Base-by-base conservation (phyloP, 2,113 vertebrate species). In the Protobothrops flavoviridis region DNA sequence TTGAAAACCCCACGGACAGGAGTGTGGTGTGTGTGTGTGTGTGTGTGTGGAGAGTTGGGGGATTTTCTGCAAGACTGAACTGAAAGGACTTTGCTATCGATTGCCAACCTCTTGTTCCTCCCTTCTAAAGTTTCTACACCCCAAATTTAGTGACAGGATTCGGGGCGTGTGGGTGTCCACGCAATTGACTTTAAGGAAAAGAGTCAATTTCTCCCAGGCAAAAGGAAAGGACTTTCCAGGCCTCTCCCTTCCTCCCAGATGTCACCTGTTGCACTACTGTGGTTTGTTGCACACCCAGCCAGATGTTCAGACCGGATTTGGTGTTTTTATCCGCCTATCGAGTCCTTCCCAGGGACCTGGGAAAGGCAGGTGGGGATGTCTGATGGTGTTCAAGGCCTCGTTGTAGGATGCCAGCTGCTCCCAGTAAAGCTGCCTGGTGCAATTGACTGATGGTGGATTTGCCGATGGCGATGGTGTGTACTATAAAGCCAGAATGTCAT, bases 31-130 rank as follows among this genome's bases (percentile, higher is more conserved):
- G 48, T 50, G 6, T 4, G 6, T 5, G 45, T 5, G 45, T 5
- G 43, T 3, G 3, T 3, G 17, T 0, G 69, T 0, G 4, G 17
- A 33, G 6, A 33, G 5, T 33, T 33, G n/a, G n/a, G 13, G n/a
- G n/a, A 39, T 20, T 7, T 39, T 3, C 69, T 15, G n/a, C 69
- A 39, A 33, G n/a, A 39, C n/a, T 33, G 15, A 74, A 20, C 15
- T 15, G n/a, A 33, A 74, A 74, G 64, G 64, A 74, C 4, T 74
- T 17, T 17, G 13, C 64, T 20, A 20, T 74, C 69, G 3, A 39
- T 39, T 74, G n/a, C 6, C 69, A 33, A 8, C n/a, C 69, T 33
- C n/a, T 33, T 74, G 39, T 15, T 39, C 13, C n/a, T 74, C n/a
- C 69, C n/a, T 33, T 74, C 64, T 17, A 20, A 33, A 74, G 5